Evolutionary conservation across 1,140 invertebrate species (phyloP).

Genomic region (Chironomus tepperi): DNA sequence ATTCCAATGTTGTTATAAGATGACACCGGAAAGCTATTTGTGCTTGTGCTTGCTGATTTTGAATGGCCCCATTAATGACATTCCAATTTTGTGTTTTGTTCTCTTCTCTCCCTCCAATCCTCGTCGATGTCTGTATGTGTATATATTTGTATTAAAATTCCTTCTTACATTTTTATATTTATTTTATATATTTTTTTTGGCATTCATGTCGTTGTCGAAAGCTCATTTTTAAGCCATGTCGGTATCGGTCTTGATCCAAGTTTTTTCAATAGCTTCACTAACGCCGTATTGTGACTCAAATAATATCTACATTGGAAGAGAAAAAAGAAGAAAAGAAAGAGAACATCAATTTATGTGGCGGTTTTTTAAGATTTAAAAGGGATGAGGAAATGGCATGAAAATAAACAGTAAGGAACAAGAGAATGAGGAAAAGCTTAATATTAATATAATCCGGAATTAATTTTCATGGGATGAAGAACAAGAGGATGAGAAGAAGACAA

Average conservation of each 20-base stretch:
- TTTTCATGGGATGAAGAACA: neutral
- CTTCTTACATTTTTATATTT: no score
- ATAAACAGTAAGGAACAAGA: conserved; percentile 22
- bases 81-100: neutral
- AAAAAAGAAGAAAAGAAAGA: conserved; percentile 25
- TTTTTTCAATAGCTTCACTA: conserved; percentile 83
- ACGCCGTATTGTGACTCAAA: conserved; percentile 81
- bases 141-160: no score
- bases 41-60: neutral
- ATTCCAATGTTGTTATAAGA: neutral
- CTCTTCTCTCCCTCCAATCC: no score
- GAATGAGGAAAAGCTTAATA: conserved; percentile 25
- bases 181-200: neutral
- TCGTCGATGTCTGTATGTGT: no score
- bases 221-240: conserved; percentile 87
- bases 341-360: neutral
- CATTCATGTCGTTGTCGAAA: conserved; percentile 41
- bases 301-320: conserved; percentile 69
- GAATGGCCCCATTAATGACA: neutral
- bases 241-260: conserved; percentile 73
- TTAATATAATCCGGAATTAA: conserved; percentile 21
- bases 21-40: neutral
- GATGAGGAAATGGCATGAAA: conserved; percentile 19
- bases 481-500: neutral
- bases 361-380: neutral